Evolutionary conservation across 2,888 invertebrate genomes (phyloP).

Genomic region (Tetragonula carbonaria): DNA sequence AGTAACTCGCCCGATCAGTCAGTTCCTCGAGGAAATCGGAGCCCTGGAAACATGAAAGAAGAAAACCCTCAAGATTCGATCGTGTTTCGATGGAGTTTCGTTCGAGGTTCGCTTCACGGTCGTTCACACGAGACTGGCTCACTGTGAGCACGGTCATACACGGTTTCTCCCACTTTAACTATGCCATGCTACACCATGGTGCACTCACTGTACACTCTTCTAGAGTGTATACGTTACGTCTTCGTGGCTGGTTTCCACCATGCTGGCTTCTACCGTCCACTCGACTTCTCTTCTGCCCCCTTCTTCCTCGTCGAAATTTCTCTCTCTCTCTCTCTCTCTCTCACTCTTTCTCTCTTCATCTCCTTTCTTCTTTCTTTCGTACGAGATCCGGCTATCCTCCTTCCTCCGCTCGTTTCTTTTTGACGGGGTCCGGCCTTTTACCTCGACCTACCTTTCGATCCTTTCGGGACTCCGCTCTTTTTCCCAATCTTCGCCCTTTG

Average conservation of each 20-base stretch:
- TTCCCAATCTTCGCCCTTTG: constrained; percentile 27
- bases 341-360: constrained; percentile 15
- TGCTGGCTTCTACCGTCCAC: constrained; percentile 48
- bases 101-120: constrained; percentile 76
- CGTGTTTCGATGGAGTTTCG: constrained; percentile 37
- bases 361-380: not conserved
- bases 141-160: constrained; percentile 73
- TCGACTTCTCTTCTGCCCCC: constrained; percentile 49
- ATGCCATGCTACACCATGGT: constrained; percentile 68
- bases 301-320: constrained; percentile 38
- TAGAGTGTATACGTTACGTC: constrained; percentile 63
- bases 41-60: constrained; percentile 6
- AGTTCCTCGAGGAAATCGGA: not conserved
- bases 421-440: constrained; percentile 5
- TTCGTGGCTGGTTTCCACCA: constrained; percentile 66
- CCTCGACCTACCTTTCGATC: constrained; percentile 55
- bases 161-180: constrained; percentile 76
- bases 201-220: constrained; percentile 57
- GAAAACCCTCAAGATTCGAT: constrained; percentile 47
- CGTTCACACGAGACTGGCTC: constrained; percentile 81
- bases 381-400: not conserved
- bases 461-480: constrained; percentile 37
- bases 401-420: not conserved
- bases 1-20: constrained; percentile 3
- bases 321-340: constrained; percentile 42